Evolutionary conservation across 2,888 invertebrate genomes (phyloP).

Genomic region (Drosophila mulleri): DNA sequence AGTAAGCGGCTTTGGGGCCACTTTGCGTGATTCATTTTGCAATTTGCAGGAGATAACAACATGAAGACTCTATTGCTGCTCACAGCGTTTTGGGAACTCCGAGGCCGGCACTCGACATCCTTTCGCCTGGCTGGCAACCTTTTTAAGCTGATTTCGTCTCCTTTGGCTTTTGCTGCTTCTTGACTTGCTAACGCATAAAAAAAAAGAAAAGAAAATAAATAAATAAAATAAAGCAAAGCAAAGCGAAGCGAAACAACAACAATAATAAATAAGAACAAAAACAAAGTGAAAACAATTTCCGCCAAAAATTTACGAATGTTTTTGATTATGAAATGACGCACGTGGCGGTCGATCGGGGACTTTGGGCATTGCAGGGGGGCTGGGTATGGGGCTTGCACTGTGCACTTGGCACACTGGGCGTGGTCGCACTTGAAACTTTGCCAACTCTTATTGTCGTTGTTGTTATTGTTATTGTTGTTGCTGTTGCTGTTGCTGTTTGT

Average conservation of each 20-base stretch:
- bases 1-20: conserved; percentile 47
- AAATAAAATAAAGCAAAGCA: neutral
- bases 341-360: conserved; percentile 20
- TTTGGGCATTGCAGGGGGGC: neutral
- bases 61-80: conserved; percentile 36
- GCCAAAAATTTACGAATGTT: conserved; percentile 62
- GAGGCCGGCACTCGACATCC: conserved; percentile 11
- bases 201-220: too few relatives aligned
- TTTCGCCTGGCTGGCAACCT: conserved; percentile 33
- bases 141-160: conserved; percentile 20
- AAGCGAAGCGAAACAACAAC: neutral
- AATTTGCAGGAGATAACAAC: conserved; percentile 51
- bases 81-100: neutral
- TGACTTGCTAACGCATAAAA: neutral
- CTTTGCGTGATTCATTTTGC: conserved; percentile 52
- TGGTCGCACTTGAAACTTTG: conserved; percentile 52
- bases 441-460: conserved; percentile 13
- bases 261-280: conserved; percentile 34
- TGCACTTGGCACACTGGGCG: conserved; percentile 42
- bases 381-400: conserved; percentile 5
- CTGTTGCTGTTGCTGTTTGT: conserved; percentile 27
- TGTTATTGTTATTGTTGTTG: conserved; percentile 15
- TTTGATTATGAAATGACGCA: conserved; percentile 61
- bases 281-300: conserved; percentile 55
- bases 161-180: conserved; percentile 10